Evolutionary conservation across 2,888 invertebrate species (phyloP).

Genomic region (Elegia similella): DNA sequence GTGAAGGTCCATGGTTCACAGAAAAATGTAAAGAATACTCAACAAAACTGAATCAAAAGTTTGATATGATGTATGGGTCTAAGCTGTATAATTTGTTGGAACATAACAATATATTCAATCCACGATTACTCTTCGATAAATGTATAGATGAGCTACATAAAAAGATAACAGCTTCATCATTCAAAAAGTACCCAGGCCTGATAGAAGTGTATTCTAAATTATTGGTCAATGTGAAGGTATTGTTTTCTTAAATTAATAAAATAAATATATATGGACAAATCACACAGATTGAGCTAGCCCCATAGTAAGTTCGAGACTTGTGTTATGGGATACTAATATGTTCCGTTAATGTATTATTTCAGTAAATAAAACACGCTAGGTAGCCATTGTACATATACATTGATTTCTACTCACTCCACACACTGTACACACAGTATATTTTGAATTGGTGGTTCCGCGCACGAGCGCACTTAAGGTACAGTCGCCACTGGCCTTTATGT

Average conservation of each 20-base stretch:
- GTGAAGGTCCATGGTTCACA: conserved; percentile 51
- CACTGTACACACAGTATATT: too few relatives aligned
- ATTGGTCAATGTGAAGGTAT: conserved; percentile 48
- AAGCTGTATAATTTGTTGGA: conserved; percentile 43
- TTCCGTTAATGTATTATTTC: too few relatives aligned
- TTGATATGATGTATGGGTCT: conserved; percentile 43
- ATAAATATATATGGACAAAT: too few relatives aligned
- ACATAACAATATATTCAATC: conserved; percentile 36
- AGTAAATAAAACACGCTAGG: too few relatives aligned
- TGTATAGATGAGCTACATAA: conserved; percentile 52
- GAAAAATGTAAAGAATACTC: conserved; percentile 39
- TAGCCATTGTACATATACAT: too few relatives aligned
- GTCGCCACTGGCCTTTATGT: too few relatives aligned
- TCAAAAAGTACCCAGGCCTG: conserved; percentile 60
- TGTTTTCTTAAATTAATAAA: conserved; percentile 2
- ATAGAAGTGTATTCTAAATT: conserved; percentile 57
- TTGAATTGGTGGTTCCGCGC: too few relatives aligned
- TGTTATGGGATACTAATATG: too few relatives aligned
- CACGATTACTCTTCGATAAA: conserved; percentile 58
- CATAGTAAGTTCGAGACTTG: too few relatives aligned
- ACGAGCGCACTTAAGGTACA: too few relatives aligned
- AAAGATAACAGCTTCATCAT: conserved; percentile 51
- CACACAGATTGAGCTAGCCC: too few relatives aligned
- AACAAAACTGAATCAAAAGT: conserved; percentile 43
- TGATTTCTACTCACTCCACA: too few relatives aligned